These are phyloP conservation scores for Hippocampus abdominalis DNA, from an alignment of 2,113 vertebrate genomes.

Conservation along the genomic window DNA sequence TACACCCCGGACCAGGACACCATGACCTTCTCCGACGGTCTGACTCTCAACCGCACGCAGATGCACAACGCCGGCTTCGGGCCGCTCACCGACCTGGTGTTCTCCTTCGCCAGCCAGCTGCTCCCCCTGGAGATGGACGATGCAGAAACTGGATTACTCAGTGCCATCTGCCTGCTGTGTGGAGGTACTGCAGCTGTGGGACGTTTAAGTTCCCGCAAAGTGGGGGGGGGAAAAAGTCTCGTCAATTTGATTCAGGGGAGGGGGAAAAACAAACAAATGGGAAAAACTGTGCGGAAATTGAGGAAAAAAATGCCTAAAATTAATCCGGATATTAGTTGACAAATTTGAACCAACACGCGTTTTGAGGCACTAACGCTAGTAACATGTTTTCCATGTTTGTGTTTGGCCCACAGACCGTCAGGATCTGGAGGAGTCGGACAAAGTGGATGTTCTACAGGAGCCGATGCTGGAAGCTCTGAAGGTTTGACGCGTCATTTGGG, in stretches of 20 bases:
- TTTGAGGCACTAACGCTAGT: too few relatives aligned
- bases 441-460: constrained; percentile 73
- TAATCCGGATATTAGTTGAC: too few relatives aligned
- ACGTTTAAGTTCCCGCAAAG: not conserved
- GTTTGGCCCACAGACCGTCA: constrained; percentile 61
- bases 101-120: constrained; percentile 87
- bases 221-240: too few relatives aligned
- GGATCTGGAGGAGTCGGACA: constrained; percentile 70
- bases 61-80: constrained; percentile 77
- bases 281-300: too few relatives aligned
- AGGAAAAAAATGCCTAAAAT: too few relatives aligned
- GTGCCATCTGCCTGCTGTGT: constrained; percentile 94
- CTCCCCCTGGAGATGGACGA: constrained; percentile 93
- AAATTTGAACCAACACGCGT: too few relatives aligned
- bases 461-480: constrained; percentile 72
- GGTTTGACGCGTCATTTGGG: constrained; percentile 25
- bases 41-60: constrained; percentile 87
- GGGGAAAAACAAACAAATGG: too few relatives aligned
- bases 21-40: constrained; percentile 92
- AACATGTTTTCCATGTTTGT: too few relatives aligned
- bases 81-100: constrained; percentile 71
- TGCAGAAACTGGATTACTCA: constrained; percentile 87
- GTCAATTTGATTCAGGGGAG: too few relatives aligned
- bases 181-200: constrained; percentile 75
- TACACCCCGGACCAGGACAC: constrained; percentile 76